Evolutionary conservation across 2,888 invertebrate genomes (phyloP).

Genomic region (Aproaerema taeniolella): DNA sequence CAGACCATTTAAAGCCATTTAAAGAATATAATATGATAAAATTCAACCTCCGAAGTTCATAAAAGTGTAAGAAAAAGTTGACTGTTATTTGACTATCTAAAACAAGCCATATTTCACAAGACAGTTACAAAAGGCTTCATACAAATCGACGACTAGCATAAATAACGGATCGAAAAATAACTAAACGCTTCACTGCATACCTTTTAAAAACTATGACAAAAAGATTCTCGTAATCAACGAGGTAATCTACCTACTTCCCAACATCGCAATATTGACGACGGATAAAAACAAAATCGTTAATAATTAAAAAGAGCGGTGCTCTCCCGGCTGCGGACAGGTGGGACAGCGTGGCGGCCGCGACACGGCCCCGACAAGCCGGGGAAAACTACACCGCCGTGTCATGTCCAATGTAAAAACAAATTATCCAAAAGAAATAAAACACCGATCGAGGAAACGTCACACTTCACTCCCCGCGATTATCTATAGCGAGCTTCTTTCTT

Average conservation of each 20-base stretch:
- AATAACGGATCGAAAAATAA: constrained; percentile 43
- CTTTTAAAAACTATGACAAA: constrained; percentile 61
- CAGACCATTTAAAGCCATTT: not conserved
- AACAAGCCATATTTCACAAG: constrained; percentile 34
- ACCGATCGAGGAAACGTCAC: constrained; percentile 72
- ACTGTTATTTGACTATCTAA: not conserved
- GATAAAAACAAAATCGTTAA: constrained; percentile 63
- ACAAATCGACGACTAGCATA: constrained; percentile 36
- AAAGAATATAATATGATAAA: too few species aligned
- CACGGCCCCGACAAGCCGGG: constrained; percentile 38
- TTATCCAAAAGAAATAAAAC: constrained; percentile 66
- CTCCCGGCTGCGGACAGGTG: constrained; percentile 53
- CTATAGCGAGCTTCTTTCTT: constrained; percentile 57
- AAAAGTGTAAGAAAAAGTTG: not conserved
- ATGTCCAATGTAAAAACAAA: constrained; percentile 67
- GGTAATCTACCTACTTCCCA: constrained; percentile 70
- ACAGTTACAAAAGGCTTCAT: constrained; percentile 43
- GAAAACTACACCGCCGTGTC: constrained; percentile 61
- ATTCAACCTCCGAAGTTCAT: not conserved
- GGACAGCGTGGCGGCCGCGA: constrained; percentile 22
- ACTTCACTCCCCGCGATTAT: constrained; percentile 69
- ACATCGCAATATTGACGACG: constrained; percentile 58
- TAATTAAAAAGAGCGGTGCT: constrained; percentile 63
- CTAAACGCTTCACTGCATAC: constrained; percentile 47
- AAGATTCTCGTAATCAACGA: constrained; percentile 66